phyloP scores from a whole-genome alignment of 2,888 invertebrate species.

The Rhagonycha fulva region DNA sequence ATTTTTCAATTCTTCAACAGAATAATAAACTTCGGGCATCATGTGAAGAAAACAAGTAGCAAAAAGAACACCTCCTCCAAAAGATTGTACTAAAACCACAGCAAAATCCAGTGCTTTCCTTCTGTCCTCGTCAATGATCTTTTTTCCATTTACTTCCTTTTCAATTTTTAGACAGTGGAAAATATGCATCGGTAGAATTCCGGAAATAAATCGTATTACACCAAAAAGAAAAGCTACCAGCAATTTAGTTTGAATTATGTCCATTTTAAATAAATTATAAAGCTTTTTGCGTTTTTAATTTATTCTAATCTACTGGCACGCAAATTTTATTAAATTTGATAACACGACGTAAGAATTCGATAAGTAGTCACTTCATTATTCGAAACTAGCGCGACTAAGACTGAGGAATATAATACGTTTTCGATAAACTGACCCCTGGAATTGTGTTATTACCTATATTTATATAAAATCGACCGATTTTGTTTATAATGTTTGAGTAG shows the following conservation, averaged over 20 bases:
- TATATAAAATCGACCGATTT: not conserved
- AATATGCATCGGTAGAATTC: slow-evolving; percentile 58
- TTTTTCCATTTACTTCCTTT: slow-evolving; percentile 43
- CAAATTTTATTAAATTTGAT: not conserved
- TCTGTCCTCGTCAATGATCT: slow-evolving; percentile 46
- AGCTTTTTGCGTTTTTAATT: not conserved
- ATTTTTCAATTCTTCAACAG: slow-evolving; percentile 49
- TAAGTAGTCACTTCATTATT: not conserved
- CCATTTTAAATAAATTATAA: slow-evolving; percentile 44
- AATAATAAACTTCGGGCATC: slow-evolving; percentile 75
- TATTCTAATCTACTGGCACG: not conserved
- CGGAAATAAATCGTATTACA: slow-evolving; percentile 56
- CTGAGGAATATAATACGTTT: not conserved
- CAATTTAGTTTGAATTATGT: slow-evolving; percentile 55
- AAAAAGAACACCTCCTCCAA: slow-evolving; percentile 79
- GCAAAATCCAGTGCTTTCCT: slow-evolving; percentile 47
- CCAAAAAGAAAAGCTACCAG: slow-evolving; percentile 57
- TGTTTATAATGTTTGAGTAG: not conserved
- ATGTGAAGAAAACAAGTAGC: slow-evolving; percentile 80
- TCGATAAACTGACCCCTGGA: not conserved
- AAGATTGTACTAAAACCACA: slow-evolving; percentile 56
- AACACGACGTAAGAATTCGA: not conserved
- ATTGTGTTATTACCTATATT: not conserved
- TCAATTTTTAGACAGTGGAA: slow-evolving; percentile 49
- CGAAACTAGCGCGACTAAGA: not conserved